Percentiles rank a stretch among this genome's conserved stretches.
phyloP scores from a whole-genome alignment of 2,888 invertebrate genomes.

The Drosophila pseudotalamancana region DNA sequence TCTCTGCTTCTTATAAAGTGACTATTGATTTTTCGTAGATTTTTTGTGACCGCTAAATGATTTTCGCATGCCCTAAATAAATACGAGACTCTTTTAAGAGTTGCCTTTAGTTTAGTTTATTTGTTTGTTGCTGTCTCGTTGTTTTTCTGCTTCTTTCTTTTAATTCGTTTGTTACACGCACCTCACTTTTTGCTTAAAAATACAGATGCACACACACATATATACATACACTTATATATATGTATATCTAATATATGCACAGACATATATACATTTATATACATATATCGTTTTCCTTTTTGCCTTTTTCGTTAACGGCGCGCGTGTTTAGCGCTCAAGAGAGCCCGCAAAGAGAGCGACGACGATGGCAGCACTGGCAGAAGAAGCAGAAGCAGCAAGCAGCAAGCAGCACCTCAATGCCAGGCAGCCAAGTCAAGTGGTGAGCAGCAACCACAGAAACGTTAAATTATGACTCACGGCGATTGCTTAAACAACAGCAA shows the following conservation, averaged over 20 bases:
- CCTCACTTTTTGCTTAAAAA: slow-evolving; percentile 50
- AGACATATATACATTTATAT: slow-evolving; percentile 18
- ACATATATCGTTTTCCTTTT: slow-evolving; percentile 43
- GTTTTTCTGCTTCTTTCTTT: slow-evolving; percentile 15
- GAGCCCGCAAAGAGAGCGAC: slow-evolving; percentile 45
- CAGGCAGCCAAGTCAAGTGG: slow-evolving; percentile 55
- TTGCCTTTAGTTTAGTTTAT: slow-evolving; percentile 25
- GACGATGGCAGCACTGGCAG: slow-evolving; percentile 23
- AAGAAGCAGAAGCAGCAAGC: slow-evolving; percentile 32
- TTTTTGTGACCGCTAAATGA: slow-evolving; percentile 50
- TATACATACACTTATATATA: neutral
- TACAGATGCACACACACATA: slow-evolving; percentile 24
- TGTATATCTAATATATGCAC: slow-evolving; percentile 4
- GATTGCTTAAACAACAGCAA: slow-evolving; percentile 34
- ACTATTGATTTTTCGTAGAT: slow-evolving; percentile 73
- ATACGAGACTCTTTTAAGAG: slow-evolving; percentile 28
- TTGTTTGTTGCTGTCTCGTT: slow-evolving; percentile 35
- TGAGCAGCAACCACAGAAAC: slow-evolving; percentile 45
- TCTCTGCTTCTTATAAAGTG: slow-evolving; percentile 35
- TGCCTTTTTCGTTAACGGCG: slow-evolving; percentile 38
- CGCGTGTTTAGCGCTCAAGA: slow-evolving; percentile 50
- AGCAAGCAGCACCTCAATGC: slow-evolving; percentile 69
- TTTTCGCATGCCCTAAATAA: slow-evolving; percentile 59
- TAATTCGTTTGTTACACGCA: slow-evolving; percentile 40
- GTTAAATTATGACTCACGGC: slow-evolving; percentile 59